Percentiles rank a stretch among this genome's conserved stretches.
Evolutionary conservation across 2,888 invertebrate genomes (phyloP).

Genomic region (Petrolisthes manimaculis): DNA sequence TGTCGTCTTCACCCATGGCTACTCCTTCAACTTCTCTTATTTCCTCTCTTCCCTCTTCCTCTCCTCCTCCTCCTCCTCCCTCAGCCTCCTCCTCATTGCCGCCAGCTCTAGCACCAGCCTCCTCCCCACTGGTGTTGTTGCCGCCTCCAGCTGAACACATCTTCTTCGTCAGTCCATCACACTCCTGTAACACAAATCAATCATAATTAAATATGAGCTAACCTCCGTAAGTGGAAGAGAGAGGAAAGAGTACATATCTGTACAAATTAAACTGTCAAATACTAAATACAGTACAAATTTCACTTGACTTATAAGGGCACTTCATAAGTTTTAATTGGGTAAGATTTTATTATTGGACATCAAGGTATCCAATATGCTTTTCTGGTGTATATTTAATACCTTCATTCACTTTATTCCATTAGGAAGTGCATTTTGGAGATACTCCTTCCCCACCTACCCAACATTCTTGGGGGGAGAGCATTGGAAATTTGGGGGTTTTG

Average conservation of each 20-base stretch:
- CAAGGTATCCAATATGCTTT: too few relatives aligned
- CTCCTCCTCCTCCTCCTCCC: constrained; percentile 2
- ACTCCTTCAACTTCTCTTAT: background rate
- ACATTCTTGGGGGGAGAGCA: too few relatives aligned
- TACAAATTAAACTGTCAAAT: too few relatives aligned
- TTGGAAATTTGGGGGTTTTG: too few relatives aligned
- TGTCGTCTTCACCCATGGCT: background rate
- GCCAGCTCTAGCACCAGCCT: background rate
- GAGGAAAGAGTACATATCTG: too few relatives aligned
- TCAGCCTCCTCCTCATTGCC: background rate
- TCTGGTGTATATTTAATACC: too few relatives aligned
- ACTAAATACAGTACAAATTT: too few relatives aligned
- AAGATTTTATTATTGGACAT: background rate
- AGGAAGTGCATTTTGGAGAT: too few relatives aligned
- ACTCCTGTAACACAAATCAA: constrained; percentile 16
- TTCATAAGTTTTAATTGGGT: background rate
- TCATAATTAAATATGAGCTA: background rate
- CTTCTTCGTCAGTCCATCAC: constrained; percentile 40
- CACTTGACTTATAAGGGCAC: background rate
- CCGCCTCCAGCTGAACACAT: constrained; percentile 51
- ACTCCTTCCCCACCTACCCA: too few relatives aligned
- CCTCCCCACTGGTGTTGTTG: constrained; percentile 40
- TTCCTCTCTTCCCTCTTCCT: background rate
- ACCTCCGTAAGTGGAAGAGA: too few relatives aligned
- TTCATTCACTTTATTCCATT: too few relatives aligned